Conservation (phyloP, 2,113 vertebrate species). For the Sclerurus mexicanus region DNA sequence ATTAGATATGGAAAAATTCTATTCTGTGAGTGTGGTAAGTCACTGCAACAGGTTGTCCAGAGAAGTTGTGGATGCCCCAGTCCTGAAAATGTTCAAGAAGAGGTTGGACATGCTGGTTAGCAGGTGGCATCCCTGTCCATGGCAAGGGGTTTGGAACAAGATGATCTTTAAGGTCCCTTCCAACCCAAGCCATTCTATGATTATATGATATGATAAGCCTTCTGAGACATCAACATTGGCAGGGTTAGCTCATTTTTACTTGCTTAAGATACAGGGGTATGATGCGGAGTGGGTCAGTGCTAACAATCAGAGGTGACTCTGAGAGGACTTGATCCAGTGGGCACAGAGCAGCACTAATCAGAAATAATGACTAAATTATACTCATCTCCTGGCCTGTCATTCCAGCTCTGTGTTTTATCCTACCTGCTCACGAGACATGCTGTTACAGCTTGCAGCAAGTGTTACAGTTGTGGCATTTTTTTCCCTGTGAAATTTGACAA, state of each 20-base stretch:
- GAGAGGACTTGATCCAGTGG: not conserved
- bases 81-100: not conserved
- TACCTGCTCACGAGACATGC: not conserved
- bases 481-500: not conserved
- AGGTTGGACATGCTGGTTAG: not conserved
- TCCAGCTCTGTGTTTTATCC: not conserved
- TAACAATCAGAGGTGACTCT: not conserved
- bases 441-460: not conserved
- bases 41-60: not conserved
- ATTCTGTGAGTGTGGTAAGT: not conserved
- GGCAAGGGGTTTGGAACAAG: not conserved
- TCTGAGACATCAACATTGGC: not conserved
- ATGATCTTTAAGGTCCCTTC: not conserved
- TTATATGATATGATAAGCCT: not conserved
- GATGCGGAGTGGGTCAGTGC: accelerated
- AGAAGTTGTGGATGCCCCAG: not conserved
- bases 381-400: not conserved
- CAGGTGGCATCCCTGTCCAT: not conserved
- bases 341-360: not conserved
- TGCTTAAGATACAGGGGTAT: not conserved
- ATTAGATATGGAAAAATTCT: not conserved
- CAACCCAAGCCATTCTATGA: not conserved
- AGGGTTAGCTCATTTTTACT: not conserved
- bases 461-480: not conserved
- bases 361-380: not conserved